Evolutionary conservation across 2,113 vertebrate genomes (phyloP), one percentile per base, ranked within the genome.

Genomic region (Pungitius pungitius): DNA sequence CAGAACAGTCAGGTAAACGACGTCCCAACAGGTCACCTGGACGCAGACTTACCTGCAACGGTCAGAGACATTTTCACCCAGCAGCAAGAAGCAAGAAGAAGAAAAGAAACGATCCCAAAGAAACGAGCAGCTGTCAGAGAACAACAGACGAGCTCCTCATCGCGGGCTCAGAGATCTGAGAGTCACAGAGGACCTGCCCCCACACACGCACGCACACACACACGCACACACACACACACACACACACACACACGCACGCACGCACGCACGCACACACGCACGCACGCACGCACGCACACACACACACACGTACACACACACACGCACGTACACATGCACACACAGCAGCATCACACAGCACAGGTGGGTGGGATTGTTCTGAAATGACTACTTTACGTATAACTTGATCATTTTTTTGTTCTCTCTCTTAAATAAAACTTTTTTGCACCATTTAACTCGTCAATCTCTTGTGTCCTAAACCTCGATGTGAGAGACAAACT

Each of bases 11-110:
- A 30, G 30, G 30, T 30, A 35, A 35, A 6, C 40, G 11, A 33
- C 17, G 18, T 10, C 2, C 39, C 0, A 6, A 70, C 2, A 30
- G 30, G 30, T 30, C 30, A 30, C 30, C 30, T 30, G 30, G 30
- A 30, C 30, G 30, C 30, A 30, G 2, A 88, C 91, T 90, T 69
- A 92, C 91, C 91, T 4, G 71, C 81, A 37, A 89, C 73, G 13
- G 85, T 87, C 0, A 92, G 81, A 61, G 86, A 82, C 91, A 92
- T 91, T 68, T 30, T 2, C 2, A 2, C 30, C 5, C 30, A 52
- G 49, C 10, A 51, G n/a, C 9, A 11, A 10, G 20, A 9, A n/a
- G 47, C 0, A 5, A 6, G 33, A 7, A 30, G 43, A 61, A 13
- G 3, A 4, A 1, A 17, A 56, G 61, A 66, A 70, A 51, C 71